A percentile compares a stretch with the other conserved stretches of the same genome.
phyloP scores from a whole-genome alignment of 2,888 invertebrate genomes.

The Apamea anceps region DNA sequence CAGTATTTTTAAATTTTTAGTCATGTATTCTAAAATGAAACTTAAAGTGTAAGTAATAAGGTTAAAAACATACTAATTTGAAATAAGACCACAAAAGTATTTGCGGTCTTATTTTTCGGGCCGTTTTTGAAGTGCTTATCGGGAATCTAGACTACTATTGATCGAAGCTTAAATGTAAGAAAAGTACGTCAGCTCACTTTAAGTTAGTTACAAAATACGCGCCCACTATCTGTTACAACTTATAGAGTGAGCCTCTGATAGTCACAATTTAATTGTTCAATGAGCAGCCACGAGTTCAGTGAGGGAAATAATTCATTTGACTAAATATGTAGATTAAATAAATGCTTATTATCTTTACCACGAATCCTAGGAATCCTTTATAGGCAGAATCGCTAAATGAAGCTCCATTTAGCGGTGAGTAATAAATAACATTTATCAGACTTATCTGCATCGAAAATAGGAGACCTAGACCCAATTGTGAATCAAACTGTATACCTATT shows the following conservation, averaged over 20 bases:
- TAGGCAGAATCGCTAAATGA: neutral
- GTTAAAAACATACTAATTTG: too few species aligned
- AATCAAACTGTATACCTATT: neutral
- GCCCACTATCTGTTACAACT: neutral
- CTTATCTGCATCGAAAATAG: constrained; percentile 5
- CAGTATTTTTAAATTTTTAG: too few species aligned
- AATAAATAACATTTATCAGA: constrained; percentile 14
- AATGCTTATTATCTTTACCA: constrained; percentile 19
- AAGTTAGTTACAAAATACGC: neutral
- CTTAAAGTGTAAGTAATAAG: too few species aligned
- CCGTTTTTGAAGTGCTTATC: too few species aligned
- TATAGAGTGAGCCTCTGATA: neutral
- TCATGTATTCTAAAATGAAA: too few species aligned
- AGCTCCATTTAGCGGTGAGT: neutral
- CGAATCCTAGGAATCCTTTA: constrained; percentile 2
- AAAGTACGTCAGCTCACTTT: neutral
- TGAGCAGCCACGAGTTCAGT: constrained; percentile 8
- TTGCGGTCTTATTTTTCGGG: too few species aligned
- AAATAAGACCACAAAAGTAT: too few species aligned
- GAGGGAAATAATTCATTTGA: constrained; percentile 30
- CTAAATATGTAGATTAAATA: constrained; percentile 23
- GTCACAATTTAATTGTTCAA: constrained; percentile 18
- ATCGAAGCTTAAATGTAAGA: neutral
- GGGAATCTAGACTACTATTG: too few species aligned
- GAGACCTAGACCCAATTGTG: neutral